phyloP scores from a whole-genome alignment of 30 jellyfish, hydroid and myxozoan species.

The Turritopsis rubra region DNA sequence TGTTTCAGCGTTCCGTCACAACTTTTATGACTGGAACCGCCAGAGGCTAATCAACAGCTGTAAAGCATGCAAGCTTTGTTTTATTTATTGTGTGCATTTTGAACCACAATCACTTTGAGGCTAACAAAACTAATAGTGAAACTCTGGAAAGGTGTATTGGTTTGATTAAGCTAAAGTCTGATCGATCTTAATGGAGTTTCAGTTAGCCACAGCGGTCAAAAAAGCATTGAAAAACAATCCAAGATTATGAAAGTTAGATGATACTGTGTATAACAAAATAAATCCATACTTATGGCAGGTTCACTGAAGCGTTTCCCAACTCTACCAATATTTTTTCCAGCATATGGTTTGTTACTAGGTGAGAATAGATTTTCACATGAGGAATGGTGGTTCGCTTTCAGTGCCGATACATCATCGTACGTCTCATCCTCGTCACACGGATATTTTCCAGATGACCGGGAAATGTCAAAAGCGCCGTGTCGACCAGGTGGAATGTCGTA shows the following conservation, averaged over 20 bases:
- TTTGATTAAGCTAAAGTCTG: no score
- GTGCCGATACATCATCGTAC: not conserved
- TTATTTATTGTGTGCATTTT: no score
- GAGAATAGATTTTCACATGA: not conserved
- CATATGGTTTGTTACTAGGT: not conserved
- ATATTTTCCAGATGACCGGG: not conserved
- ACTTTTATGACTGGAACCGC: no score
- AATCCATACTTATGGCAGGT: not conserved
- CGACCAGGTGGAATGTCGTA: constrained; percentile 1
- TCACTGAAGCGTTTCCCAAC: constrained; percentile 8
- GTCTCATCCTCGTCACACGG: constrained; percentile 11
- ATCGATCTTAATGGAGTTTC: no score
- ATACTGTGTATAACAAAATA: not conserved
- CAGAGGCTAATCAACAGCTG: no score
- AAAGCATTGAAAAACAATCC: not conserved
- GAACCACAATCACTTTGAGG: no score
- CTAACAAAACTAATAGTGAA: no score
- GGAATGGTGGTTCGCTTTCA: constrained; percentile 6
- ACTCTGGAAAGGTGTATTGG: no score
- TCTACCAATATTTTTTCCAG: not conserved
- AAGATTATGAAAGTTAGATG: not conserved
- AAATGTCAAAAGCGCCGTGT: not conserved
- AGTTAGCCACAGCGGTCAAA: no score
- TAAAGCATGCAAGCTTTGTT: no score
- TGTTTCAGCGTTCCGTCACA: no score